These are phyloP conservation scores for Orientallactaga sibirica DNA, from an alignment of 2,797 vertebrate species.

Conservation along the genomic window DNA sequence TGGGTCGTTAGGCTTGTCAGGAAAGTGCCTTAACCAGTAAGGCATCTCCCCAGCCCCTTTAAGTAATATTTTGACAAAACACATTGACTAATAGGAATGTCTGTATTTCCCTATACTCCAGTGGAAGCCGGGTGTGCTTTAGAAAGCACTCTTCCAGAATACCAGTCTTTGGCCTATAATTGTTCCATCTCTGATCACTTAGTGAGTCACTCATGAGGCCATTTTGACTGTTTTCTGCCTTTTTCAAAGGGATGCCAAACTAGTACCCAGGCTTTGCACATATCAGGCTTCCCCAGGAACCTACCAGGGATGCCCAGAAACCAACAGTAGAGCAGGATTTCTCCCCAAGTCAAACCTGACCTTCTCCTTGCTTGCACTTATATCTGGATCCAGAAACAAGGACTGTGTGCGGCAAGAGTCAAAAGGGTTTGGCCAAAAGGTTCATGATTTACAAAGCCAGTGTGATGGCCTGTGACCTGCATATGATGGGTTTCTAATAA, in stretches of 20 bases:
- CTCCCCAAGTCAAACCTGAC: background rate
- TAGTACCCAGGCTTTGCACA: background rate
- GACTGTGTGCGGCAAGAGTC: background rate
- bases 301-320: background rate
- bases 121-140: background rate
- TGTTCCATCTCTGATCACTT: background rate
- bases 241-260: background rate
- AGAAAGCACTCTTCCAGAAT: background rate
- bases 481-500: conserved; percentile 47
- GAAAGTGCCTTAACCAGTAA: too few relatives aligned
- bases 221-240: background rate
- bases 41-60: too few relatives aligned
- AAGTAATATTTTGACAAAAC: background rate
- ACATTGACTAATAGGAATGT: background rate
- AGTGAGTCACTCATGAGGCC: background rate
- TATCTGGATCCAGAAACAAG: background rate
- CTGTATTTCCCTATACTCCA: background rate
- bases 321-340: background rate
- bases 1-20: too few relatives aligned
- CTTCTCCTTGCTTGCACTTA: background rate
- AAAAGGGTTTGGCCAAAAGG: background rate
- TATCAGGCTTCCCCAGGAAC: background rate
- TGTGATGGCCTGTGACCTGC: conserved; percentile 25
- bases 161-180: background rate
- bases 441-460: conserved; percentile 46